These are phyloP conservation scores for Sciurus vulgaris DNA, from an alignment of 2,797 vertebrate genomes.

Conservation along the genomic window DNA sequence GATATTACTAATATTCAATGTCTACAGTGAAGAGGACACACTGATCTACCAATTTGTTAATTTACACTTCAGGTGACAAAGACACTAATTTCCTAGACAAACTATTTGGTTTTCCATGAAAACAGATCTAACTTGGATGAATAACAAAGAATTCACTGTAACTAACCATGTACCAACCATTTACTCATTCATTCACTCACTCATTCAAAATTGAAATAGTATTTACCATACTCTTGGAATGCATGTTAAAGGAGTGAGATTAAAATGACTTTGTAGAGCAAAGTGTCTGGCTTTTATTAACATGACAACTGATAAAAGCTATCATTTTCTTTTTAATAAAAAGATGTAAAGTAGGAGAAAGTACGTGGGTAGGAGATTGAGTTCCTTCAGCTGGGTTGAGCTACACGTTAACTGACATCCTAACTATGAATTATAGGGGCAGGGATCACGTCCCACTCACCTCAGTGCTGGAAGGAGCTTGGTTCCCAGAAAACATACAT, in stretches of 20 bases:
- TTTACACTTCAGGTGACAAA: not conserved
- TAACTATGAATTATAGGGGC: slow-evolving; percentile 41
- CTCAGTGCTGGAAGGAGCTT: not conserved
- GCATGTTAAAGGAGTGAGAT: slow-evolving; percentile 23
- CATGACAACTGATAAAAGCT: slow-evolving; percentile 66
- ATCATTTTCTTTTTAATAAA: slow-evolving; percentile 68
- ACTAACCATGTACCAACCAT: slow-evolving; percentile 18
- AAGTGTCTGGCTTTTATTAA: slow-evolving; percentile 50
- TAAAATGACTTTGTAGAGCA: slow-evolving; percentile 56
- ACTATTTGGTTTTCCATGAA: slow-evolving; percentile 45
- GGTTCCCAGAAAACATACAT: not conserved
- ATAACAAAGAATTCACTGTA: slow-evolving; percentile 26
- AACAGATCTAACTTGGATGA: not conserved
- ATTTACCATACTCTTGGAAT: not conserved
- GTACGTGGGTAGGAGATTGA: slow-evolving; percentile 50
- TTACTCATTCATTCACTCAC: not conserved
- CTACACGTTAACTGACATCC: slow-evolving; percentile 39
- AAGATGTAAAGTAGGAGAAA: slow-evolving; percentile 56
- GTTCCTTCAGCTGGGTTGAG: slow-evolving; percentile 41
- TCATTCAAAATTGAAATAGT: slow-evolving; percentile 54
- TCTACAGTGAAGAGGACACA: not conserved
- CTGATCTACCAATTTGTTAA: not conserved
- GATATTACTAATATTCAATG: not conserved
- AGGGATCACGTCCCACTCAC: slow-evolving; percentile 26
- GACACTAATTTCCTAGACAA: slow-evolving; percentile 10